A percentile compares a stretch with the other conserved stretches of the same genome.
These are phyloP conservation scores for Ptychodera flava DNA, from an alignment of 35 echinoderm and acorn worm species.

Conservation along the genomic window DNA sequence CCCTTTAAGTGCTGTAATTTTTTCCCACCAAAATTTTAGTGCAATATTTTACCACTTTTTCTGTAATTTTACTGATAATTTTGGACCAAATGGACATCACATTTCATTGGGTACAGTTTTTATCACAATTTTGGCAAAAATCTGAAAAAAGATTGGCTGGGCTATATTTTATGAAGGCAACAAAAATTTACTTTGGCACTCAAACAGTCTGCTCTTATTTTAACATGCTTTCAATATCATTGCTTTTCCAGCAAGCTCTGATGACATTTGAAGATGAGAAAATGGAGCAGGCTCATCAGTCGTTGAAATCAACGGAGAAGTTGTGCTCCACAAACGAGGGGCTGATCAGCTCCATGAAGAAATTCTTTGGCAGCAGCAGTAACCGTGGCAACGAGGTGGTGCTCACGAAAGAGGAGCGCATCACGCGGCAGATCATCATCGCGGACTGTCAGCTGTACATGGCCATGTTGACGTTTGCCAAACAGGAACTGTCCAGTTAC, in stretches of 20 bases:
- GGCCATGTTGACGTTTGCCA: conserved; percentile 82
- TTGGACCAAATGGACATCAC: too few species aligned
- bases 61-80: too few species aligned
- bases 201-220: too few species aligned
- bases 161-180: too few species aligned
- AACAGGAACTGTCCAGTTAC: conserved; percentile 62
- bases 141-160: too few species aligned
- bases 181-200: neutral
- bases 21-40: too few species aligned
- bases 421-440: conserved; percentile 60
- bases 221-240: too few species aligned
- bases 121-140: too few species aligned
- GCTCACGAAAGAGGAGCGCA: conserved; percentile 66
- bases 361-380: conserved; percentile 32
- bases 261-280: conserved; percentile 99
- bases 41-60: too few species aligned
- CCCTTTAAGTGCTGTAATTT: too few species aligned
- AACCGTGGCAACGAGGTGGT: neutral
- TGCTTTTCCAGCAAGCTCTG: conserved; percentile 83
- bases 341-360: conserved; percentile 78
- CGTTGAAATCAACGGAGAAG: conserved; percentile 90
- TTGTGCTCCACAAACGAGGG: conserved; percentile 58
- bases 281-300: conserved; percentile 64
- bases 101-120: too few species aligned
- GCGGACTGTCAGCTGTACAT: conserved; percentile 97